phyloP scores from a whole-genome alignment of 2,888 invertebrate species.

The Macroteleia sp. region DNA sequence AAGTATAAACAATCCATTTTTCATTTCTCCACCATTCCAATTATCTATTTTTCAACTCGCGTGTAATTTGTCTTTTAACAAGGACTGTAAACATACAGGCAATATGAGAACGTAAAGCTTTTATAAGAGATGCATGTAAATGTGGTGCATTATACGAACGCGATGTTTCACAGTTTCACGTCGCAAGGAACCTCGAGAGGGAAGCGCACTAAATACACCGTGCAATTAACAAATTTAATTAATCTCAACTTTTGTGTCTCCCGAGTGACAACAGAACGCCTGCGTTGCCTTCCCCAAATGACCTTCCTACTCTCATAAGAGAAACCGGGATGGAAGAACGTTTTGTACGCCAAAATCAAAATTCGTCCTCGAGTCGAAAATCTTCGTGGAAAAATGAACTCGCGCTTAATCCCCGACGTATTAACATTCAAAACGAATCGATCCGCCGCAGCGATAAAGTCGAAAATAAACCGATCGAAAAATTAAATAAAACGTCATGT shows the following conservation, averaged over 20 bases:
- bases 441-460: slow-evolving; percentile 24
- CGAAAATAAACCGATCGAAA: slow-evolving; percentile 46
- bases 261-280: slow-evolving; percentile 77
- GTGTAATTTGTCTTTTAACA: slow-evolving; percentile 42
- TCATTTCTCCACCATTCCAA: not conserved
- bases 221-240: slow-evolving; percentile 83
- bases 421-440: slow-evolving; percentile 5
- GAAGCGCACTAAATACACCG: slow-evolving; percentile 77
- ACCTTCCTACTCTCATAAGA: slow-evolving; percentile 52
- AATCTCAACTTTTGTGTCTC: slow-evolving; percentile 76
- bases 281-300: slow-evolving; percentile 76
- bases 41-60: slow-evolving; percentile 6
- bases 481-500: slow-evolving; percentile 54
- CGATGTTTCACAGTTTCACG: slow-evolving; percentile 41
- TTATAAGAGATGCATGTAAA: slow-evolving; percentile 41
- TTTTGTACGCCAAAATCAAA: not conserved
- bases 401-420: slow-evolving; percentile 15
- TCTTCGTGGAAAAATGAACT: slow-evolving; percentile 18
- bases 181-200: slow-evolving; percentile 42
- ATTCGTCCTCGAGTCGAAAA: slow-evolving; percentile 8
- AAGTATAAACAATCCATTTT: slow-evolving; percentile 1
- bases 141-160: slow-evolving; percentile 26
- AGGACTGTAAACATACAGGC: slow-evolving; percentile 19
- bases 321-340: no score
- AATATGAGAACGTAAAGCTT: slow-evolving; percentile 27